phyloP scores from a whole-genome alignment of 2,113 vertebrate species.

The Acrocephalus kingi region DNA sequence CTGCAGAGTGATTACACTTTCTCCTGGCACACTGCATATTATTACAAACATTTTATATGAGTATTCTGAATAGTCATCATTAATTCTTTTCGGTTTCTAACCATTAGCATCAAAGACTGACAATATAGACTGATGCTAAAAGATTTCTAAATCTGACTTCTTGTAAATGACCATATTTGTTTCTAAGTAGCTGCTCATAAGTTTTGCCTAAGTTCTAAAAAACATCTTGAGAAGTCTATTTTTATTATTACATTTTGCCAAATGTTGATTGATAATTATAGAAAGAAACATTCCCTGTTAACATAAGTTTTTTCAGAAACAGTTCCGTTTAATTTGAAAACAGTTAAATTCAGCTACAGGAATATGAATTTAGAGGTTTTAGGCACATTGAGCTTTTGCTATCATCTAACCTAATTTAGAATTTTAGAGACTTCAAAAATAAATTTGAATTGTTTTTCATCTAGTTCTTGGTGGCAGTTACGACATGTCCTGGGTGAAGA shows the following conservation, averaged over 20 bases:
- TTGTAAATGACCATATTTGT: background rate
- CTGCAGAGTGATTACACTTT: constrained; percentile 7
- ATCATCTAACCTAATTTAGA: background rate
- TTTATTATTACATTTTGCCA: background rate
- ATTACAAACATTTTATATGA: background rate
- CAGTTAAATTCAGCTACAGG: background rate
- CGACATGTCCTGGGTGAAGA: background rate
- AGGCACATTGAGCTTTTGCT: background rate
- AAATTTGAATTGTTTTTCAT: background rate
- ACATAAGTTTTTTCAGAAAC: background rate
- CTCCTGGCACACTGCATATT: background rate
- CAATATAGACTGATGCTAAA: background rate
- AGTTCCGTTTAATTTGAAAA: background rate
- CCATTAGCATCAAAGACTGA: background rate
- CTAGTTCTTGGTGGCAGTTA: background rate
- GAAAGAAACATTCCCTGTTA: background rate
- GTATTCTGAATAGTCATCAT: constrained; percentile 21
- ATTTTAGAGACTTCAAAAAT: background rate
- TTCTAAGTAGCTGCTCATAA: background rate
- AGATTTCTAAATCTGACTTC: background rate
- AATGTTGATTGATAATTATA: background rate
- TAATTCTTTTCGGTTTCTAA: constrained; percentile 35
- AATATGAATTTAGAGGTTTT: background rate
- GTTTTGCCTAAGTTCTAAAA: background rate
- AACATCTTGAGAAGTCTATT: background rate